Conservation (phyloP, 2,797 vertebrate genomes). For the Myiotriccus ornatus region DNA sequence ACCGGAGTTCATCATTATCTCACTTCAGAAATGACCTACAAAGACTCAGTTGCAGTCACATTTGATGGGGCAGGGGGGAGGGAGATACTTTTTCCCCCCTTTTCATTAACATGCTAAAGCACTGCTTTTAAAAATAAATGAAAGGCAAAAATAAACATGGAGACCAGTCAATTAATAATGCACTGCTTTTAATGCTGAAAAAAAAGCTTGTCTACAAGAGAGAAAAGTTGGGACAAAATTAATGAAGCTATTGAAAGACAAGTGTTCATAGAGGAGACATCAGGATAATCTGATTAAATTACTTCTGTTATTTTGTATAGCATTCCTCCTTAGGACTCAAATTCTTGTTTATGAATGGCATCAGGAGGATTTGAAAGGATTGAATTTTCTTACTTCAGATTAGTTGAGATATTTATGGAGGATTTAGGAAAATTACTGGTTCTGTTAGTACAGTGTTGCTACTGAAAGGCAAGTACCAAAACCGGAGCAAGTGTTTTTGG, state of each 20-base stretch:
- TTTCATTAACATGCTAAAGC: background rate
- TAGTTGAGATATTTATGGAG: constrained; percentile 15
- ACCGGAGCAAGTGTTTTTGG: background rate
- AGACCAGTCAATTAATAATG: background rate
- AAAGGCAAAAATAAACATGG: background rate
- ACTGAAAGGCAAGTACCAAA: background rate
- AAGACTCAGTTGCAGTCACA: background rate
- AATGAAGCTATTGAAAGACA: background rate
- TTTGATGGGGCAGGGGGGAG: background rate
- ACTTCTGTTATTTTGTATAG: background rate
- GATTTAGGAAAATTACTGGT: background rate
- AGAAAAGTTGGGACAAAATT: background rate
- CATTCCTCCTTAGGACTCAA: background rate
- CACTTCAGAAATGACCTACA: background rate
- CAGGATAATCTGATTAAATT: background rate
- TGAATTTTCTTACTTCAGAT: background rate
- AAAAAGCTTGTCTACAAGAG: background rate
- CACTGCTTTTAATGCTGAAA: background rate
- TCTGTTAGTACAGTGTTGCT: background rate
- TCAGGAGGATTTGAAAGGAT: background rate
- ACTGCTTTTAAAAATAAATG: background rate
- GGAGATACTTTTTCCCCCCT: background rate
- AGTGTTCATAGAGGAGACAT: background rate
- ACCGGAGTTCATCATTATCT: background rate
- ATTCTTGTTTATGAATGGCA: background rate